A percentile compares a stretch with the other conserved stretches of the same genome.
Evolutionary conservation across 1,140 invertebrate species (phyloP).

Genomic region (Drosophila sturtevanti): DNA sequence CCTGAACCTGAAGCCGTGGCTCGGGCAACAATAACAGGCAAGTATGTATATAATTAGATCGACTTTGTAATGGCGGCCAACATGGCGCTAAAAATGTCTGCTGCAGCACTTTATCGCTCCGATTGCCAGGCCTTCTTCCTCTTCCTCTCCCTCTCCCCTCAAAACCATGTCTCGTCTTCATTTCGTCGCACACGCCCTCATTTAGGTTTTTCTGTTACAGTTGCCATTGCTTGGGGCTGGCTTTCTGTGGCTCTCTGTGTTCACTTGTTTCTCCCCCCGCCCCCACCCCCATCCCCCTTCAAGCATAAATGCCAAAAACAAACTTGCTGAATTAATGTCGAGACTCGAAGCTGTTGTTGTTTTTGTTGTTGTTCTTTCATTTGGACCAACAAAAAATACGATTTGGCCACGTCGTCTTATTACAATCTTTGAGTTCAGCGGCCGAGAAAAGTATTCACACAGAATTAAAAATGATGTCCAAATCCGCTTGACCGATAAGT

Average conservation of each 20-base stretch:
- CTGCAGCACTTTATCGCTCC: slow-evolving; percentile 57
- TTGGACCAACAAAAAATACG: neutral
- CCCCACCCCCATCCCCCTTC: neutral
- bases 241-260: no score
- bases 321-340: slow-evolving; percentile 49
- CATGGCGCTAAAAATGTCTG: slow-evolving; percentile 65
- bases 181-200: slow-evolving; percentile 32
- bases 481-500: no score
- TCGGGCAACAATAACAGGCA: slow-evolving; percentile 46
- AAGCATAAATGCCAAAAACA: slow-evolving; percentile 58
- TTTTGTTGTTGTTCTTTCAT: slow-evolving; percentile 3
- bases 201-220: slow-evolving; percentile 19
- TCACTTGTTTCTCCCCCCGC: no score
- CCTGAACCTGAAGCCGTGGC: slow-evolving; percentile 6
- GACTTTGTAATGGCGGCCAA: slow-evolving; percentile 63
- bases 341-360: slow-evolving; percentile 18
- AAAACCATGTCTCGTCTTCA: neutral
- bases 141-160: neutral
- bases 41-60: slow-evolving; percentile 65
- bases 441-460: neutral
- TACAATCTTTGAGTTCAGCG: neutral
- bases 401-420: neutral
- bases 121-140: neutral
- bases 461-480: no score
- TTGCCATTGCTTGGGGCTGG: slow-evolving; percentile 19